Percentiles rank a stretch among this genome's conserved stretches.
These are phyloP conservation scores for Eubucco bourcierii DNA, from an alignment of 2,113 vertebrate genomes.

Conservation along the genomic window DNA sequence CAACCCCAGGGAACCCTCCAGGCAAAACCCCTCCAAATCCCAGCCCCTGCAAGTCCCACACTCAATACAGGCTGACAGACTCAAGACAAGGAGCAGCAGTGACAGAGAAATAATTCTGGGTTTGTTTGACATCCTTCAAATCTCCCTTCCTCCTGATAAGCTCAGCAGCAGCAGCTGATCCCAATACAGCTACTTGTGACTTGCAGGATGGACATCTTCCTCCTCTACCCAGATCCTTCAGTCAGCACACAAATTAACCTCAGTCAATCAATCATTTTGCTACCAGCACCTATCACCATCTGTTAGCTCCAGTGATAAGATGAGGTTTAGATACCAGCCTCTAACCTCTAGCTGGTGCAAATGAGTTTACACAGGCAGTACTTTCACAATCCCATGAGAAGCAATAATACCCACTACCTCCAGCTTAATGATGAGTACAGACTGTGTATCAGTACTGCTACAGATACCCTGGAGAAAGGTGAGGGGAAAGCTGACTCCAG, in stretches of 20 bases:
- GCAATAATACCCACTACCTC: neutral
- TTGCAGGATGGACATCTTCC: neutral
- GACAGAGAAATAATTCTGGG: neutral
- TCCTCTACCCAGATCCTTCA: neutral
- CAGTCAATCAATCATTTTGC: conserved; percentile 33
- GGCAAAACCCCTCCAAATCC: neutral
- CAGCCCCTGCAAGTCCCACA: neutral
- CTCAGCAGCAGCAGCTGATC: neutral
- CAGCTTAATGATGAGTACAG: conserved; percentile 14
- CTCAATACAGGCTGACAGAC: neutral
- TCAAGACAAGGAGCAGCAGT: neutral
- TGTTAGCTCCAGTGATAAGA: neutral
- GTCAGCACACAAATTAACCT: conserved; percentile 13
- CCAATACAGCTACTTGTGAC: neutral
- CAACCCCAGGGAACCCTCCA: neutral
- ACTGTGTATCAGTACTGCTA: neutral
- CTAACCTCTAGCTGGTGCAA: conserved; percentile 23
- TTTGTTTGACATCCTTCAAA: neutral
- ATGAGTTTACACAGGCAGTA: conserved; percentile 13
- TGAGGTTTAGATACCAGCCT: neutral
- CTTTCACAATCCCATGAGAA: neutral
- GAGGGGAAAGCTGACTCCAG: neutral
- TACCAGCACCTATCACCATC: neutral
- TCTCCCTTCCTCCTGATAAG: neutral
- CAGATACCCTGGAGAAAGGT: conserved; percentile 44